Evolutionary conservation across 2,888 invertebrate species (phyloP), one percentile per base, ranked within the genome.

Genomic region (Dromius quadrimaculatus): DNA sequence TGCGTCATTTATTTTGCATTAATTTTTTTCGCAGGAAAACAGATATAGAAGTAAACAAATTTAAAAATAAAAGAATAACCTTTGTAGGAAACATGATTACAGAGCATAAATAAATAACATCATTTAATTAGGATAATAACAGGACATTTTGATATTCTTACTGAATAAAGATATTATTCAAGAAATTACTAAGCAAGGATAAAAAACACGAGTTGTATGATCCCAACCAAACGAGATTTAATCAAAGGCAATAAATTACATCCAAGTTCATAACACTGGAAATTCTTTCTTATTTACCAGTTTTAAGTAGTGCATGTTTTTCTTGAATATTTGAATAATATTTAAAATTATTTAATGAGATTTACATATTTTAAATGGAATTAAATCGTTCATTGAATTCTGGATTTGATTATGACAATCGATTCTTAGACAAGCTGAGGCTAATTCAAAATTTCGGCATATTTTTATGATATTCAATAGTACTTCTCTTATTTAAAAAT

Each of bases 101-200:
- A 41, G 41, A 15, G 41, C 13, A 41, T 15, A 28, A 8, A 6
- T 41, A n/a, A 41, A 9, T 62, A 17, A 22, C 23, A 41, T 62
- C 41, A 38, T 19, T 41, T 62, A 62, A 62, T 62, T 23, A 62
- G 41, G 22, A 62, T 41, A 62, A 62, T 62, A 62, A 62, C 62
- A 59, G 17, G 19, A 41, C 20, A 15, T 32, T 62, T 62, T 62
- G 38, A 41, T 23, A 62, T 41, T 38, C 41, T 41, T 20, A 20
- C 19, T 59, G 15, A 61, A 61, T 38, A 62, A 38, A 22, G 22
- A 17, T 41, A 62, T 36, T 38, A 22, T 9, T 38, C 36, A 13
- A 19, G 41, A 17, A 62, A 62, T 62, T 38, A 62, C 22, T n/a
- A 20, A 20, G 22, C 19, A 41, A 41, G 41, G 41, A 41, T 41